These are phyloP conservation scores for Nowickia ferox DNA, from an alignment of 2,888 invertebrate species.

Conservation along the genomic window DNA sequence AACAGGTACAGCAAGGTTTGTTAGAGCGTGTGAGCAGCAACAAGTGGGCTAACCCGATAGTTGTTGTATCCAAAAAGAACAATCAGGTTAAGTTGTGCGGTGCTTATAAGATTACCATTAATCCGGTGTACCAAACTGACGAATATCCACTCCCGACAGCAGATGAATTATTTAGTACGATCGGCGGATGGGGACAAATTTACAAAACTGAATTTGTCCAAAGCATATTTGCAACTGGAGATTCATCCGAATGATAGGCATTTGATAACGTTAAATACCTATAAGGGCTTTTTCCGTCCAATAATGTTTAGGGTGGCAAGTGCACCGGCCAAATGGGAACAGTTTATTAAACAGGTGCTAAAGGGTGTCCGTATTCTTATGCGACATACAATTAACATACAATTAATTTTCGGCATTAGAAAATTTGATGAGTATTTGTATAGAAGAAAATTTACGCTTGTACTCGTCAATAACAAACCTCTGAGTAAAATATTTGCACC, in stretches of 20 bases:
- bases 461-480: constrained; percentile 74
- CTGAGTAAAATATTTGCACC: constrained; percentile 29
- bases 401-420: constrained; percentile 77
- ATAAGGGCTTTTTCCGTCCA: background rate
- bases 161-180: constrained; percentile 14
- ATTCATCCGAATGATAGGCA: background rate
- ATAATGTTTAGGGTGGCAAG: background rate
- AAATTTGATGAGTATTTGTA: constrained; percentile 81
- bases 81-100: no score
- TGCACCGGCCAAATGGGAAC: background rate
- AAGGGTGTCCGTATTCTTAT: background rate
- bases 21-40: no score
- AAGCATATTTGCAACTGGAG: constrained; percentile 6
- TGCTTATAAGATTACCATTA: no score
- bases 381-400: background rate
- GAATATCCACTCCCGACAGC: background rate
- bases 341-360: background rate
- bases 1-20: background rate
- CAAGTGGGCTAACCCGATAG: constrained; percentile 6
- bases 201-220: background rate
- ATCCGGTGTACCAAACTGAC: background rate
- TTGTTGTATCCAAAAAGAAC: background rate
- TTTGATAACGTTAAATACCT: background rate
- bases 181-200: background rate
- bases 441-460: constrained; percentile 79